Percentiles rank a stretch among this genome's conserved stretches.
Conservation (phyloP, 2,113 vertebrate genomes). For the Larimichthys polyactis region DNA sequence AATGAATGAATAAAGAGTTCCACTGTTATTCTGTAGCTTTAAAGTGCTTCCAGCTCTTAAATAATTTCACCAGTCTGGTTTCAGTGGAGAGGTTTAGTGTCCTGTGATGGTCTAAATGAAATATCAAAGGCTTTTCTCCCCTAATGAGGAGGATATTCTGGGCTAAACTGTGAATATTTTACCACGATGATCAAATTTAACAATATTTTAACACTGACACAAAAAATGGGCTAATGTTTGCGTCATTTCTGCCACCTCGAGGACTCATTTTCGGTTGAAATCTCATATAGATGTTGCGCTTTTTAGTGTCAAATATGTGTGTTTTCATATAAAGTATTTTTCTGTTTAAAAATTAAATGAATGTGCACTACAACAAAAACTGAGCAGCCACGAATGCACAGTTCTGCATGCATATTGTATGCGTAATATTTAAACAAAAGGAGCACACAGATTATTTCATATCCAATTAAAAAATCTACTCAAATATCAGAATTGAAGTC, state of each 20-base stretch:
- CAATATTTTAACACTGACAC: not conserved
- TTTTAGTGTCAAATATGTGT: not conserved
- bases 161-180: slow-evolving; percentile 27
- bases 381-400: not conserved
- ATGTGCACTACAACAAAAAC: not conserved
- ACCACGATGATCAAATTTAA: not conserved
- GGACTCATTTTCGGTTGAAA: slow-evolving; percentile 5
- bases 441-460: not conserved
- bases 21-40: slow-evolving; percentile 38
- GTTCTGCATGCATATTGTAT: not conserved
- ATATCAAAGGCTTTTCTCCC: slow-evolving; percentile 40
- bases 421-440: not conserved
- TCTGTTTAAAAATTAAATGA: not conserved
- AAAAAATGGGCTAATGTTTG: not conserved
- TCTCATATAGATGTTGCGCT: too few species aligned
- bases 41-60: slow-evolving; percentile 46
- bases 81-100: slow-evolving; percentile 30
- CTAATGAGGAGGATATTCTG: slow-evolving; percentile 45
- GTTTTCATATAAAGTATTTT: not conserved
- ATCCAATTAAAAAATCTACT: too few species aligned
- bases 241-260: not conserved
- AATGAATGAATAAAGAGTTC: not conserved
- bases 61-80: slow-evolving; percentile 38
- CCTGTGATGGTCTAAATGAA: slow-evolving; percentile 47
- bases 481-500: too few species aligned